phyloP scores from a whole-genome alignment of 2,113 vertebrate genomes.

The Campylomormyrus numenius region DNA sequence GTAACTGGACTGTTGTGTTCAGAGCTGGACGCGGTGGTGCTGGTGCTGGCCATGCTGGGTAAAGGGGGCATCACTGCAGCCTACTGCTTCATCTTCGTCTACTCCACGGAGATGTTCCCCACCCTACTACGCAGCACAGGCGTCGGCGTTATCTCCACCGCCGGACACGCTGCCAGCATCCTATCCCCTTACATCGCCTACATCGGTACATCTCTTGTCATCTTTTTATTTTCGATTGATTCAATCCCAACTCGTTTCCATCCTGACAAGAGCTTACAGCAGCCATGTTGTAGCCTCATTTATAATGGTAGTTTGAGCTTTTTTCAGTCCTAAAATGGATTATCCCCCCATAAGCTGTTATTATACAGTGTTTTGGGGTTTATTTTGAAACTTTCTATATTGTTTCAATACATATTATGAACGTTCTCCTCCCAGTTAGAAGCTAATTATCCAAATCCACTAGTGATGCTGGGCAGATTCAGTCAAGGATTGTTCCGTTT shows the following conservation, averaged over 20 bases:
- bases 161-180: conserved; percentile 17
- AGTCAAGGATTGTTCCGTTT: background rate
- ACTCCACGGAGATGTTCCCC: conserved; percentile 29
- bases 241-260: background rate
- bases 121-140: conserved; percentile 31
- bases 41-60: conserved; percentile 36
- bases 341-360: background rate
- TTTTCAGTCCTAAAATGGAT: background rate
- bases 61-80: conserved; percentile 34
- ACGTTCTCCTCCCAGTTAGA: background rate
- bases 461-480: background rate
- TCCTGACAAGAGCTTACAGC: background rate
- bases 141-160: conserved; percentile 15
- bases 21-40: conserved; percentile 32
- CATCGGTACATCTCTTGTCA: conserved; percentile 23
- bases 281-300: background rate
- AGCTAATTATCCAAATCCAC: background rate
- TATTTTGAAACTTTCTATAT: background rate
- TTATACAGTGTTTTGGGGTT: background rate
- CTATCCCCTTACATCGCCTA: conserved; percentile 27
- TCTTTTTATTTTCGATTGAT: background rate
- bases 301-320: background rate
- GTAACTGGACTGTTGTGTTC: conserved; percentile 6
- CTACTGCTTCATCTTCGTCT: conserved; percentile 27
- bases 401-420: background rate